Evolutionary conservation across 30 jellyfish, hydroid and myxozoan species (phyloP).

Genomic region (Phacellophora camtschatica): DNA sequence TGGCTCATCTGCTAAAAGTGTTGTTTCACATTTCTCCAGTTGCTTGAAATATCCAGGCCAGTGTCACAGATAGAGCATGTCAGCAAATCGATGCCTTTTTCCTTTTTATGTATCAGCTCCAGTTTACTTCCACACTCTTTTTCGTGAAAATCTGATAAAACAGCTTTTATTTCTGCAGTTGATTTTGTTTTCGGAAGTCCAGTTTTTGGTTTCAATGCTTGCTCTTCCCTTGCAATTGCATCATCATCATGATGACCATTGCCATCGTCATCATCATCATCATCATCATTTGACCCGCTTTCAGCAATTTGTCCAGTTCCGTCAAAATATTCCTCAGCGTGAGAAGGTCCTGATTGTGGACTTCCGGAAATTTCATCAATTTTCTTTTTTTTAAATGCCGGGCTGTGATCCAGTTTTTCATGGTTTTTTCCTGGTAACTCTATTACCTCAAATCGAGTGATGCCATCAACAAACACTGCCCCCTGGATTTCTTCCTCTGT

Average conservation of each 20-base stretch:
- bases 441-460: neutral
- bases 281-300: neutral
- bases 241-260: neutral
- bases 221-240: neutral
- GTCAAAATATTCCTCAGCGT: too few relatives aligned
- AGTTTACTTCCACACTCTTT: neutral
- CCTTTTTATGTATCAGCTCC: neutral
- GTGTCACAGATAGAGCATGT: slow-evolving; percentile 7
- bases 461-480: neutral
- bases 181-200: neutral
- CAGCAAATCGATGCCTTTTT: neutral
- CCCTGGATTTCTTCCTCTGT: neutral
- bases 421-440: neutral
- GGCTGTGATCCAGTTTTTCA: too few relatives aligned
- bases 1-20: slow-evolving; percentile 9
- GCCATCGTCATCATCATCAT: neutral
- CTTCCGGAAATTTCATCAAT: too few relatives aligned
- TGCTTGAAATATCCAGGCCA: neutral
- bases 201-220: neutral
- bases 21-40: slow-evolving; percentile 18
- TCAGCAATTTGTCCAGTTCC: neutral
- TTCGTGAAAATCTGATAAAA: slow-evolving; percentile 9
- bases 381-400: too few relatives aligned
- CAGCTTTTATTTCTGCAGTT: neutral
- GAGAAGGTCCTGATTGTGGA: too few relatives aligned